Evolutionary conservation across 2,888 invertebrate species (phyloP).

Genomic region (Geotrupes spiniger): DNA sequence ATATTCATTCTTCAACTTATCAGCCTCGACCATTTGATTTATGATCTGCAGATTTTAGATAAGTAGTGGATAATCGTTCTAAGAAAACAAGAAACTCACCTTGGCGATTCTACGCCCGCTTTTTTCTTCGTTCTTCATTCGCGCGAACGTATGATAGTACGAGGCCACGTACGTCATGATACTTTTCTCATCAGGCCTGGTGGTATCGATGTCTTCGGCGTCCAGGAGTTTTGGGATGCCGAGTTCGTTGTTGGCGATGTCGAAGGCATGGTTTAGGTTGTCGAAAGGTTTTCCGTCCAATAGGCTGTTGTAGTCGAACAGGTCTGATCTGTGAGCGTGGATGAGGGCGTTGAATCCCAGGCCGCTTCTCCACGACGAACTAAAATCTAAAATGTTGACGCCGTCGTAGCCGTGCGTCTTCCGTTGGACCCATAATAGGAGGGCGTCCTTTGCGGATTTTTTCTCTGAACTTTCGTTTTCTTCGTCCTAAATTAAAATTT

Average conservation of each 20-base stretch:
- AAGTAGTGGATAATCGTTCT: conserved; percentile 8
- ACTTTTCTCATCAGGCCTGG: conserved; percentile 94
- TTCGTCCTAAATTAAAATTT: conserved; percentile 82
- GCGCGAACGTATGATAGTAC: conserved; percentile 98
- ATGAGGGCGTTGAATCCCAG: conserved; percentile 98
- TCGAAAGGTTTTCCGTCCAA: conserved; percentile 82
- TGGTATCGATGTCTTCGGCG: conserved; percentile 94
- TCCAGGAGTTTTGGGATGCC: conserved; percentile 92
- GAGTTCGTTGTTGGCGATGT: conserved; percentile 87
- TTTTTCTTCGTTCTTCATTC: conserved; percentile 98
- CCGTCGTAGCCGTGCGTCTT: conserved; percentile 94
- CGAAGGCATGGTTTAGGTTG: conserved; percentile 97
- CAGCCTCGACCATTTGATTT: conserved; percentile 93
- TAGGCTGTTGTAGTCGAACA: conserved; percentile 83
- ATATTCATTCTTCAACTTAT: conserved; percentile 87
- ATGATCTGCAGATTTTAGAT: conserved; percentile 68
- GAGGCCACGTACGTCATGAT: conserved; percentile 99
- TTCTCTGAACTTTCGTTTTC: conserved; percentile 96
- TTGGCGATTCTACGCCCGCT: conserved; percentile 97
- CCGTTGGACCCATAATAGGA: conserved; percentile 97
- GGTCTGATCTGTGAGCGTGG: conserved; percentile 94
- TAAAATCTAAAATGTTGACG: conserved; percentile 86
- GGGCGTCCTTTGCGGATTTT: conserved; percentile 97
- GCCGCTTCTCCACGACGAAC: conserved; percentile 93
- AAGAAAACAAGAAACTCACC: too few species aligned